Base-by-base conservation (phyloP, 1,140 invertebrate species). In the Musca vetustissima region DNA sequence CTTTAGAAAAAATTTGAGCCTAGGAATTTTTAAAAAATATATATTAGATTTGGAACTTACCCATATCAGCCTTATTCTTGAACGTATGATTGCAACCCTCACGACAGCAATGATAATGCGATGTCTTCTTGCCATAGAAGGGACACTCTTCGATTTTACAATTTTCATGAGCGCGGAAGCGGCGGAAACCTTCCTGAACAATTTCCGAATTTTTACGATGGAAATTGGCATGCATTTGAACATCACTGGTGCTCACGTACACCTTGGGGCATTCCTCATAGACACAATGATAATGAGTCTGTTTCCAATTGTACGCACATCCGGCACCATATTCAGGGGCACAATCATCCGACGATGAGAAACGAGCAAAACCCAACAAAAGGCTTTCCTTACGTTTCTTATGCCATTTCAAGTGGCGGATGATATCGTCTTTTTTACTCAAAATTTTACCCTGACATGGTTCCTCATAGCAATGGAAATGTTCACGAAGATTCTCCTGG, bases 11-110 rank as follows among this genome's bases (percentile, higher is more conserved):
- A n/a, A n/a, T n/a, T n/a, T n/a, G n/a, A n/a, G n/a, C n/a, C n/a
- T n/a, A n/a, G n/a, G n/a, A n/a, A n/a, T n/a, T n/a, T n/a, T n/a
- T n/a, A n/a, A n/a, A n/a, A n/a, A n/a, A n/a, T n/a, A n/a, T n/a
- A n/a, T n/a, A n/a, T 32, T 9, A 32, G 28, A 32, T 32, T 32
- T 9, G 9, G 28, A 43, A 70, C 90, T 89, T 87, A 98, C 96
- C 97, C 96, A 99, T 99, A 85, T 99, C 97, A 75, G 96, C 95
- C 85, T 99, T 99, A 83, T 99, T 98, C 83, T 98, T 98, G 83
- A 99, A 99, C 0, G 96, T 98, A 82, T 93, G 97, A 70, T 92
- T 91, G 85, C 97, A 99, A 4, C 90, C 91, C 50, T 90, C 84
- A 75, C 97, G 86, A 68, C 95, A 86, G 83, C 97, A 99, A 81